These are phyloP conservation scores for Drosophila melanica DNA, from an alignment of 1,140 invertebrate genomes.

Conservation along the genomic window DNA sequence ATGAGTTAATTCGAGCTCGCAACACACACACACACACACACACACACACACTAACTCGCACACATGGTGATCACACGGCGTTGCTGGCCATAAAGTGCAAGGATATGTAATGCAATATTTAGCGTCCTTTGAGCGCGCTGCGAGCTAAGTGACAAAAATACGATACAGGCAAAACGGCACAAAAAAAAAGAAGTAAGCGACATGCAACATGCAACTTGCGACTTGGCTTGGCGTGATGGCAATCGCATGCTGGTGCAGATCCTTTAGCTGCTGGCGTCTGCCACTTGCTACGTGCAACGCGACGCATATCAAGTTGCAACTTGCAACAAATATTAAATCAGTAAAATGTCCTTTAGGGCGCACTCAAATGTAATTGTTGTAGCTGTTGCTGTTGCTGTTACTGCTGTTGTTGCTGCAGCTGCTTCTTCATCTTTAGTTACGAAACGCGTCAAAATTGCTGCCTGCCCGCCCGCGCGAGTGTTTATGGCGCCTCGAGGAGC, in stretches of 20 bases:
- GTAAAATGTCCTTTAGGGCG: slow-evolving; percentile 79
- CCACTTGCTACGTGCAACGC: slow-evolving; percentile 61
- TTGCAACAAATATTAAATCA: slow-evolving; percentile 82
- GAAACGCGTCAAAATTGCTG: slow-evolving; percentile 73
- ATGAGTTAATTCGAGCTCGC: slow-evolving; percentile 36
- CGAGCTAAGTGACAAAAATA: slow-evolving; percentile 75
- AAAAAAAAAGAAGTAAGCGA: slow-evolving; percentile 17
- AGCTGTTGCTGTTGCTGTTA: slow-evolving; percentile 24
- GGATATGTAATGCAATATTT: slow-evolving; percentile 81
- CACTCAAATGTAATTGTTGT: slow-evolving; percentile 80
- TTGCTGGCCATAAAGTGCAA: slow-evolving; percentile 71
- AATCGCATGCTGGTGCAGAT: slow-evolving; percentile 37
- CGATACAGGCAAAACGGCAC: slow-evolving; percentile 11
- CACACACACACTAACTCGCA: neutral
- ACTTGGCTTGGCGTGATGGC: slow-evolving; percentile 13
- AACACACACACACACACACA: neutral
- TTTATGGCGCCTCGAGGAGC: slow-evolving; percentile 57
- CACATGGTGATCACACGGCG: neutral
- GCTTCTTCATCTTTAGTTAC: slow-evolving; percentile 62
- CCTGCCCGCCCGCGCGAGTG: slow-evolving; percentile 70
- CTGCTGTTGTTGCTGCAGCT: slow-evolving; percentile 13
- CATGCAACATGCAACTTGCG: neutral
- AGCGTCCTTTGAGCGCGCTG: slow-evolving; percentile 75
- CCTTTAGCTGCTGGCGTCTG: slow-evolving; percentile 45
- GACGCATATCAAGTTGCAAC: slow-evolving; percentile 78